Evolutionary conservation across 2,113 vertebrate genomes (phyloP), one percentile per base, ranked within the genome.

Genomic region (Amazona vittata): DNA sequence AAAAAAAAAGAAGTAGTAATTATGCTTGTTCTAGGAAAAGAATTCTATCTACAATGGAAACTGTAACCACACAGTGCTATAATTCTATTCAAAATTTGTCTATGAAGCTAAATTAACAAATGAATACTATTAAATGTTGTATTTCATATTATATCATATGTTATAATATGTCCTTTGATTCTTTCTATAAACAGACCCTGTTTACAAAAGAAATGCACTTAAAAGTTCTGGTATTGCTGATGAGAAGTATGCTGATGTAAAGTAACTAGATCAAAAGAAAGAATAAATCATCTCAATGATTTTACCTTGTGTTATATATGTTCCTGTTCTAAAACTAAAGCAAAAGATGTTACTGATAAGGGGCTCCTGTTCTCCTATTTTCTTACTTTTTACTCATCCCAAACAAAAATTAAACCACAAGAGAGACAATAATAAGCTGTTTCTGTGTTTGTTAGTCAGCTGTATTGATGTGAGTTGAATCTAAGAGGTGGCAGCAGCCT

Each of bases 241-340:
- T 75, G 26, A 53, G 86, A 91, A 28, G 3, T 31, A 69, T 46
- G 15, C 57, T 77, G 17, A 65, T 43, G 33, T n/a, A 47, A 50
- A 24, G 10, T 26, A 55, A 70, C 5, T 16, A 22, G 65, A 47
- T 18, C 2, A 26, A 35, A 60, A 84, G 70, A 55, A 43, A n/a
- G 0, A 60, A 62, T 15, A 65, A 49, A 41, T 19, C 5, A 24
- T 39, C 11, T 15, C 3, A 77, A 10, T 20, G 5, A 6, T n/a
- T 77, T 84, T 60, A 44, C n/a, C 10, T 65, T 11, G 8, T 50
- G 1, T 20, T 79, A 47, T 79, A 79, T 71, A 39, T 14, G 3
- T 75, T 50, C 44, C n/a, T 53, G 4, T 75, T 82, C 52, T 76
- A 82, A 94, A 83, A 82, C 68, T 47, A 85, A 35, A 67, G 29